Percentiles rank a stretch among this genome's conserved stretches.
Evolutionary conservation across 2,888 invertebrate species (phyloP).

Genomic region (Seladonia tumulorum): DNA sequence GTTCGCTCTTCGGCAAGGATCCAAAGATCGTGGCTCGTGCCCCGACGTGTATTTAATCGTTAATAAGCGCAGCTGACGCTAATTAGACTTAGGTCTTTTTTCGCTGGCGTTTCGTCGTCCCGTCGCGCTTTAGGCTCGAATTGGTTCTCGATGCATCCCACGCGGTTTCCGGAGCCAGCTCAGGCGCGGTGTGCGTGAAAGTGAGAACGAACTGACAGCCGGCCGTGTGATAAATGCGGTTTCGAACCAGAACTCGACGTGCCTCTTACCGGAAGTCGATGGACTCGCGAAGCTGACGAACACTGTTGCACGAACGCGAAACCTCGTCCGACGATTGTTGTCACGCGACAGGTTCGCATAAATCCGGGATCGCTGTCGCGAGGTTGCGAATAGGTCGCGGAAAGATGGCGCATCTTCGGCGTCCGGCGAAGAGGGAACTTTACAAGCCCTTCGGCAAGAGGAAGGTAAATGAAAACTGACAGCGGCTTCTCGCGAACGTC

Average conservation of each 20-base stretch:
- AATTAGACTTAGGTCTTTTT: background rate
- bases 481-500: too few species aligned
- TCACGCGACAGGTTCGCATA: background rate
- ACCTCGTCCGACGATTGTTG: background rate
- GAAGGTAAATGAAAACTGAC: conserved; percentile 76
- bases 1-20: conserved; percentile 64
- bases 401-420: conserved; percentile 80
- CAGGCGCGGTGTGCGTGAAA: conserved; percentile 3
- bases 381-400: background rate
- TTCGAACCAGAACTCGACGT: conserved; percentile 70
- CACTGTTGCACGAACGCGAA: conserved; percentile 59
- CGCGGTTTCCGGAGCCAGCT: background rate
- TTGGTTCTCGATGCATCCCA: conserved; percentile 21
- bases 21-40: conserved; percentile 60
- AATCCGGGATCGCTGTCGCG: background rate
- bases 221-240: conserved; percentile 73
- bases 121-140: background rate
- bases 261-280: conserved; percentile 72
- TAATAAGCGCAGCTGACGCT: background rate
- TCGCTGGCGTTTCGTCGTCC: too few species aligned
- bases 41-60: background rate
- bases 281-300: conserved; percentile 79
- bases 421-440: conserved; percentile 79
- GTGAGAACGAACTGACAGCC: conserved; percentile 41
- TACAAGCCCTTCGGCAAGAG: conserved; percentile 83